These are phyloP conservation scores for Prionace glauca DNA, from an alignment of 2,797 vertebrate genomes.

Conservation along the genomic window DNA sequence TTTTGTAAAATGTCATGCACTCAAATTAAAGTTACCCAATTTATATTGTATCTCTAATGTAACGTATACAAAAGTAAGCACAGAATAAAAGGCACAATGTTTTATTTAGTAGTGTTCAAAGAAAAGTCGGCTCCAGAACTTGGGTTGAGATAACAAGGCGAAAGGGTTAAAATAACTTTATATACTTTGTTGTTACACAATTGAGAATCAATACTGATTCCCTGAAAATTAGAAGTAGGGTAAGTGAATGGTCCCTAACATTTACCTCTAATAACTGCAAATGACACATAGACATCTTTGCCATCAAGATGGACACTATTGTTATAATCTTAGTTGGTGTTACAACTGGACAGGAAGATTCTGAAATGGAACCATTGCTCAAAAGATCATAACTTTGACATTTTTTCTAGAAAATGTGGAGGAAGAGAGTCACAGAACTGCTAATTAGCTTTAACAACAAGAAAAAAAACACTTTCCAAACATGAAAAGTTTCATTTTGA, in stretches of 20 bases:
- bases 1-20: neutral
- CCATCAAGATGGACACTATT: neutral
- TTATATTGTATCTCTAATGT: neutral
- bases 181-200: no score
- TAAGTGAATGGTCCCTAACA: neutral
- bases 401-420: no score
- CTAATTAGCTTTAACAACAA: no score
- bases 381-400: no score
- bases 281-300: neutral
- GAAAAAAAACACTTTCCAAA: no score
- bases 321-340: no score
- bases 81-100: neutral
- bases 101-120: neutral
- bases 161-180: neutral
- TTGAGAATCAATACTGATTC: no score
- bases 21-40: neutral
- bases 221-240: neutral
- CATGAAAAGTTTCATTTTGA: no score
- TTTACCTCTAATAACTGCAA: neutral
- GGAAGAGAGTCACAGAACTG: no score
- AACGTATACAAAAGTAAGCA: neutral
- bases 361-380: no score
- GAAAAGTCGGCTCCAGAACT: neutral
- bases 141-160: neutral
- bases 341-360: no score